These are phyloP conservation scores for Euplagia quadripunctaria DNA, from an alignment of 2,888 invertebrate genomes.

Conservation along the genomic window DNA sequence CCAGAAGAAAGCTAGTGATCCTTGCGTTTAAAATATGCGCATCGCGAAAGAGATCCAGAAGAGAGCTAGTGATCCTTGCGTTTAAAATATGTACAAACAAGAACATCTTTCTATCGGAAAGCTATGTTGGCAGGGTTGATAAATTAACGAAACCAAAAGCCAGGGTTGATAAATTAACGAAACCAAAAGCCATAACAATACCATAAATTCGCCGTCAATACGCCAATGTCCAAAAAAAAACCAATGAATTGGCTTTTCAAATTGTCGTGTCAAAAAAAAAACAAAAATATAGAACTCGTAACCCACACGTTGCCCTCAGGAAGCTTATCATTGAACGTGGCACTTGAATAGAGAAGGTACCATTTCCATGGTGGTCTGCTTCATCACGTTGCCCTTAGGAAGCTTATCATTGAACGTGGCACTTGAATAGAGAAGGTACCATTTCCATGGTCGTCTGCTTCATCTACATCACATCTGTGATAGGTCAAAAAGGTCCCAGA, in stretches of 20 bases:
- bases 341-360: constrained; percentile 10
- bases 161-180: background rate
- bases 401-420: background rate
- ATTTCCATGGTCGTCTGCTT: constrained; percentile 5
- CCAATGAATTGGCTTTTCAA: background rate
- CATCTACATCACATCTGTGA: background rate
- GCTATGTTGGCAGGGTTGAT: background rate
- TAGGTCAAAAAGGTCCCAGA: constrained; percentile 16
- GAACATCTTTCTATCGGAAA: background rate
- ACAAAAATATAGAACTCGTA: background rate
- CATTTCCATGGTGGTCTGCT: constrained; percentile 9
- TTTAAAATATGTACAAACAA: background rate
- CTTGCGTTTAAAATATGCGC: constrained; percentile 43
- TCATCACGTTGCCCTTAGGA: background rate
- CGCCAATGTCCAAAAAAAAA: background rate
- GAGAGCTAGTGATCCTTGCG: constrained; percentile 48
- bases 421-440: constrained; percentile 11
- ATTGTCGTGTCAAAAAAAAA: background rate
- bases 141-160: background rate
- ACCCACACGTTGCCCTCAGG: background rate
- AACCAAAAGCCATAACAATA: background rate
- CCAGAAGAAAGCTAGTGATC: constrained; percentile 50
- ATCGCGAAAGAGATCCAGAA: constrained; percentile 63
- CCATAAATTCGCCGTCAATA: background rate
- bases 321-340: background rate